Base-by-base conservation (phyloP, 2,888 invertebrate genomes). In the Stratiomys singularior region DNA sequence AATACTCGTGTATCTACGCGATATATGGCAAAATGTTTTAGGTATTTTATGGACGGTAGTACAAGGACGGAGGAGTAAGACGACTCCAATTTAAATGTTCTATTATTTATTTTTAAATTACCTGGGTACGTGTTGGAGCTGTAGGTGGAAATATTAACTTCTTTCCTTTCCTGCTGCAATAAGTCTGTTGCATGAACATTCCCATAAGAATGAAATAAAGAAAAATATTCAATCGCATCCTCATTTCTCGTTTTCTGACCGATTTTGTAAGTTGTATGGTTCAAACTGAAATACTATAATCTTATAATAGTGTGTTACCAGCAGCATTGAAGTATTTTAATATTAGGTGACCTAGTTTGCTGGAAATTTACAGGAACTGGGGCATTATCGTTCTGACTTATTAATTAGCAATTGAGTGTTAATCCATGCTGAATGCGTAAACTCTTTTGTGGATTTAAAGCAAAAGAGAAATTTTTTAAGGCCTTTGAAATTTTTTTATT, bases 101-200 rank as follows among this genome's bases (percentile, higher is more conserved):
- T n/a, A n/a, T n/a, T n/a, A n/a, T n/a, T n/a, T n/a, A n/a, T n/a
- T n/a, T n/a, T n/a, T 25, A 28, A 67, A 1, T 23, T 79, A 86
- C 87, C 85, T 84, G 84, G 1, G 83, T 80, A 52, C 87, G 83
- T 0, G 87, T 87, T 21, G 87, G 87, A 0, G 85, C 81, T 0
- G 87, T 85, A 5, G 84, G 82, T 18, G 87, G 87, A 80, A 83
- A 86, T 37, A 85, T 81, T 11, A 87, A 80, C 79, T 82, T 27
- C 28, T 30, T 64, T 28, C 52, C 25, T 52, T 66, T 30, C 56
- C 7, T 11, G 7, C n/a, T n/a, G n/a, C n/a, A n/a, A n/a, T n/a
- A n/a, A 11, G 63, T 37, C 18, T 63, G 25, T 11, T 60, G 21
- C 15, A 60, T 60, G 25, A 60, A 7, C 46, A 47, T 18, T 15